These are phyloP conservation scores for Plebejus anna DNA, from an alignment of 2,888 invertebrate genomes.

Conservation along the genomic window DNA sequence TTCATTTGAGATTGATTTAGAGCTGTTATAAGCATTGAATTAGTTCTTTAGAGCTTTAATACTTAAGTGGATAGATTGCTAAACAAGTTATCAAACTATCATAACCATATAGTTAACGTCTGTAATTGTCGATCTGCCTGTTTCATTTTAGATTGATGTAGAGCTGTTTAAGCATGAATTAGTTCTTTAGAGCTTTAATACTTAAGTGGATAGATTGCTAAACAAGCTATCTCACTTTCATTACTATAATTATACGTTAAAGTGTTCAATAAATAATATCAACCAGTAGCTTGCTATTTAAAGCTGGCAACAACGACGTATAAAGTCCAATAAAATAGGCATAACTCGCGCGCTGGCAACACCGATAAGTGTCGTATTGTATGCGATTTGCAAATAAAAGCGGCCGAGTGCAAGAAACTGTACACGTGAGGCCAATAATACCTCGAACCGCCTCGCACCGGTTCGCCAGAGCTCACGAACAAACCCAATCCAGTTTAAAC, in stretches of 20 bases:
- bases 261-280: not conserved
- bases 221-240: too few relatives aligned
- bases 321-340: not conserved
- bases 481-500: not conserved
- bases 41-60: not conserved
- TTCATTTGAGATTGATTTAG: not conserved
- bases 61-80: too few relatives aligned
- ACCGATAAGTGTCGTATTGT: slow-evolving; percentile 30
- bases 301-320: not conserved
- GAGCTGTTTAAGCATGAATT: not conserved
- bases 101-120: not conserved
- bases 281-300: not conserved
- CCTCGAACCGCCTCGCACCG: slow-evolving; percentile 28
- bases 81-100: too few relatives aligned
- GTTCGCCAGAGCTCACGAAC: not conserved
- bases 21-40: not conserved
- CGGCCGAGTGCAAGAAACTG: slow-evolving; percentile 40
- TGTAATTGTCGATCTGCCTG: not conserved
- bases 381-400: slow-evolving; percentile 41
- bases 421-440: slow-evolving; percentile 37
- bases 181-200: not conserved
- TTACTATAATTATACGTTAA: too few relatives aligned
- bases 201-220: too few relatives aligned
- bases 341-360: not conserved
- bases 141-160: not conserved